These are phyloP conservation scores for Sardina pilchardus DNA, from an alignment of 2,113 vertebrate genomes.

Conservation along the genomic window DNA sequence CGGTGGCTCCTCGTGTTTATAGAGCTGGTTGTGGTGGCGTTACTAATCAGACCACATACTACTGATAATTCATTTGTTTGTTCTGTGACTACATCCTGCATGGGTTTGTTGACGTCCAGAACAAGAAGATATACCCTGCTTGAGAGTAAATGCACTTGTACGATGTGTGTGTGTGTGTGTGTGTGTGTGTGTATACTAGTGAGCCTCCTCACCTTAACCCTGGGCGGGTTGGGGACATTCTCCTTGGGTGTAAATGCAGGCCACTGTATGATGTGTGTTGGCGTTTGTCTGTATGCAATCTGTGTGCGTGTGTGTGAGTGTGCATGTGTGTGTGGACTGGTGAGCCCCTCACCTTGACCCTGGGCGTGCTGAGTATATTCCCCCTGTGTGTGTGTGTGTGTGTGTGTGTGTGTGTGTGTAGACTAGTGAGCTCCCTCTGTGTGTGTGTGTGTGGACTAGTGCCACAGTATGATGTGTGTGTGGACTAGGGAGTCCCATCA, in stretches of 20 bases:
- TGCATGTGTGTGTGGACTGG: neutral
- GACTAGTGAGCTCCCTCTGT: neutral
- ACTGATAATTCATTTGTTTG: neutral
- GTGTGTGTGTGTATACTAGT: neutral
- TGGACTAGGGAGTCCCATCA: neutral
- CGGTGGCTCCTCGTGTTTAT: neutral
- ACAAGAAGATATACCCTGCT: neutral
- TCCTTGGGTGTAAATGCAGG: constrained; percentile 30
- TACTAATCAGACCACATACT: neutral
- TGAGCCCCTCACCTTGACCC: constrained; percentile 22
- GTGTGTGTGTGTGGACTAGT: no score
- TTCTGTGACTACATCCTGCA: neutral
- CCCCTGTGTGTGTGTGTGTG: constrained; percentile 34
- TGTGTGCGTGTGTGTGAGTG: neutral
- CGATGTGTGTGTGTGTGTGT: constrained; percentile 4
- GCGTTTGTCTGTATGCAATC: neutral
- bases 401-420: neutral
- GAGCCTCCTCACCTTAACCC: constrained; percentile 22
- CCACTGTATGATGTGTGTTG: no score
- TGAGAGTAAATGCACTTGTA: neutral
- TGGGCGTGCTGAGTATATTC: constrained; percentile 35
- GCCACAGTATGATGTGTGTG: neutral
- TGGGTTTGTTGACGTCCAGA: no score
- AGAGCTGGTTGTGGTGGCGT: neutral
- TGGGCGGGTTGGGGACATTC: constrained; percentile 35